Evolutionary conservation across 1,140 invertebrate species (phyloP).

Genomic region (Gryon sp.): DNA sequence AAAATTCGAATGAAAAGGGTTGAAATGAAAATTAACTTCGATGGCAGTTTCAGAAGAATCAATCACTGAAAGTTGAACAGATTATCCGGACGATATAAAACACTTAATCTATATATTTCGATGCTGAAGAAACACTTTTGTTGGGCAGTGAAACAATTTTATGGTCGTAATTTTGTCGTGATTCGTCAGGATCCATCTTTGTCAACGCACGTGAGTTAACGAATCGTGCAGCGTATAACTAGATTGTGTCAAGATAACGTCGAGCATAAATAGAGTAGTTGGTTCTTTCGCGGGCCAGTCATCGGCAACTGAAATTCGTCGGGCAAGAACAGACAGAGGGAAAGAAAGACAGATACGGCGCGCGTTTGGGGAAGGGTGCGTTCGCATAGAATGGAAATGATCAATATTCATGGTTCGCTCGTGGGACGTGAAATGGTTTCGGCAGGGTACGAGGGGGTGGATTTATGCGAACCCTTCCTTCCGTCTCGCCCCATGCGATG

Average conservation of each 20-base stretch:
- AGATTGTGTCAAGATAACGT: conserved; percentile 76
- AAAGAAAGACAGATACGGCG: conserved; percentile 42
- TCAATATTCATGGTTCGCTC: conserved; percentile 78
- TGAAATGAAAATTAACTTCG: too few relatives aligned
- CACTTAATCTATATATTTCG: too few relatives aligned
- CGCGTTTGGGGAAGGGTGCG: too few relatives aligned
- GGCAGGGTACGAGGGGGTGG: conserved; percentile 68
- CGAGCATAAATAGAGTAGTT: conserved; percentile 69
- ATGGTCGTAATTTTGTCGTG: conserved; percentile 10
- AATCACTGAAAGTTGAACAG: too few relatives aligned
- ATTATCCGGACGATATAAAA: too few relatives aligned
- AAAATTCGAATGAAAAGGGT: neutral
- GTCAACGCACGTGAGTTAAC: conserved; percentile 33
- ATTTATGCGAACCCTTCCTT: conserved; percentile 78
- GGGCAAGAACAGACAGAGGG: conserved; percentile 36
- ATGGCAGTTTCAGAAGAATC: too few relatives aligned
- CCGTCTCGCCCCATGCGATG: conserved; percentile 65
- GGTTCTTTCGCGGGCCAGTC: conserved; percentile 56
- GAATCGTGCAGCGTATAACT: conserved; percentile 76
- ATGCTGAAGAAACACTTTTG: too few relatives aligned
- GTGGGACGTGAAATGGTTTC: conserved; percentile 67
- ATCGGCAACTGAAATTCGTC: conserved; percentile 40
- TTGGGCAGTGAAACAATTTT: conserved; percentile 22
- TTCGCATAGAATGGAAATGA: conserved; percentile 71
- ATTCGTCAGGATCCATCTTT: conserved; percentile 47